Conservation (phyloP, 2,888 invertebrate genomes). For the Hofmannophila pseudospretella region DNA sequence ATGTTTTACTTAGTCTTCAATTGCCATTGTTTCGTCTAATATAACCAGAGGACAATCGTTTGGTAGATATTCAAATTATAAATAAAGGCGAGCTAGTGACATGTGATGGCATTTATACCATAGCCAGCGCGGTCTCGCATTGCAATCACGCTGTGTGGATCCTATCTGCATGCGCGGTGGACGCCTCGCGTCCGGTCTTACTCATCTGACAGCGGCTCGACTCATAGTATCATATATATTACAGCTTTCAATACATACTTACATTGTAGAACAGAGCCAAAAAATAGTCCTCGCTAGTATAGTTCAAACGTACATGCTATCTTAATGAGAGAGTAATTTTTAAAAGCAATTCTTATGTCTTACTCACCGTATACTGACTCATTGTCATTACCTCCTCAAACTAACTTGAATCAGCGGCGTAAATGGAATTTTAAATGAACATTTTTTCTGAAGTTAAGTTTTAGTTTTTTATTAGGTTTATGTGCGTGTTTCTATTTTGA, state of each 20-base stretch:
- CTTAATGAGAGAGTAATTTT: neutral
- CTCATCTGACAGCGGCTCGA: slow-evolving; percentile 58
- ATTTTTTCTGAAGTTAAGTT: neutral
- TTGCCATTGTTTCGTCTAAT: slow-evolving; percentile 63
- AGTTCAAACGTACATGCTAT: neutral
- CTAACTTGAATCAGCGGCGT: slow-evolving; percentile 1
- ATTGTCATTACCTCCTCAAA: neutral
- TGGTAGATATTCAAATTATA: slow-evolving; percentile 59
- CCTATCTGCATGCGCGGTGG: slow-evolving; percentile 65
- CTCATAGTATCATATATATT: slow-evolving; percentile 45
- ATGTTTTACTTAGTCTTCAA: slow-evolving; percentile 45
- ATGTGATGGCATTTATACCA: slow-evolving; percentile 73
- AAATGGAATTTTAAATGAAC: neutral
- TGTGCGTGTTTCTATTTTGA: no score
- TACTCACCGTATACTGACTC: neutral
- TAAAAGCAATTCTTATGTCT: neutral
- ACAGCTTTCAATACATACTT: slow-evolving; percentile 3
- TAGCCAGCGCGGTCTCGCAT: slow-evolving; percentile 63
- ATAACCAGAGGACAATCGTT: slow-evolving; percentile 59
- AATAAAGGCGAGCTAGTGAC: slow-evolving; percentile 50
- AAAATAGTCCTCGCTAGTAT: neutral
- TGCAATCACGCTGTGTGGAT: slow-evolving; percentile 54
- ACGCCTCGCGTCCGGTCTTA: slow-evolving; percentile 67
- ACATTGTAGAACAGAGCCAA: neutral
- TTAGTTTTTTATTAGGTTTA: no score